Evolutionary conservation across 2,113 vertebrate genomes (phyloP).

Genomic region (Pelmatolapia mariae): DNA sequence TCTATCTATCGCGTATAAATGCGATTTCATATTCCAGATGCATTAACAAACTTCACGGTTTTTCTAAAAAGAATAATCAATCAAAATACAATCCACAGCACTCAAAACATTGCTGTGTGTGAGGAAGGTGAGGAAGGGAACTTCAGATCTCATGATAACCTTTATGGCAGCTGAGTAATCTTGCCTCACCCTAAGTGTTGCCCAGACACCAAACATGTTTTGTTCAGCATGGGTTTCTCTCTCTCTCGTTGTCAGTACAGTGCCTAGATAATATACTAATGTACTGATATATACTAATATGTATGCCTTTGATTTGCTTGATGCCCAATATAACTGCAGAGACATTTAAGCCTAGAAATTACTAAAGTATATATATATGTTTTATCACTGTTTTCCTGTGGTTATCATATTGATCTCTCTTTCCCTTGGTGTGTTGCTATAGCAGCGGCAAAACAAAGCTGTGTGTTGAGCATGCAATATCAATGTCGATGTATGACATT

Average conservation of each 20-base stretch:
- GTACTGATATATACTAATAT: neutral
- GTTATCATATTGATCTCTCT: neutral
- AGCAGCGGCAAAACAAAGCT: neutral
- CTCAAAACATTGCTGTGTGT: neutral
- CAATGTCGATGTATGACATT: neutral
- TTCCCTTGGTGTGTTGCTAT: neutral
- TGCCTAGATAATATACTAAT: neutral
- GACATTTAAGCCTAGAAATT: neutral
- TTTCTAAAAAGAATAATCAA: neutral
- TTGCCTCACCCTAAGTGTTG: neutral
- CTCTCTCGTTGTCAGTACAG: neutral
- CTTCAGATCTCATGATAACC: neutral
- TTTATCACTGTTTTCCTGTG: neutral
- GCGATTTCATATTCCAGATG: neutral
- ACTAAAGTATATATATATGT: accelerated
- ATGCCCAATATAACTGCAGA: neutral
- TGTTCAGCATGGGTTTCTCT: neutral
- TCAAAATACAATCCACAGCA: neutral
- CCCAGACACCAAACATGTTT: neutral
- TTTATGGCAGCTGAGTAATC: neutral
- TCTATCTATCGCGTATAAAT: neutral
- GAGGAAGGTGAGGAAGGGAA: neutral
- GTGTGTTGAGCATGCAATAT: neutral
- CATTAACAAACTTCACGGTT: neutral
- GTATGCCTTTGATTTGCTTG: neutral